Evolutionary conservation across 1,140 invertebrate species (phyloP).

Genomic region (Drosophila pseudoananassae): DNA sequence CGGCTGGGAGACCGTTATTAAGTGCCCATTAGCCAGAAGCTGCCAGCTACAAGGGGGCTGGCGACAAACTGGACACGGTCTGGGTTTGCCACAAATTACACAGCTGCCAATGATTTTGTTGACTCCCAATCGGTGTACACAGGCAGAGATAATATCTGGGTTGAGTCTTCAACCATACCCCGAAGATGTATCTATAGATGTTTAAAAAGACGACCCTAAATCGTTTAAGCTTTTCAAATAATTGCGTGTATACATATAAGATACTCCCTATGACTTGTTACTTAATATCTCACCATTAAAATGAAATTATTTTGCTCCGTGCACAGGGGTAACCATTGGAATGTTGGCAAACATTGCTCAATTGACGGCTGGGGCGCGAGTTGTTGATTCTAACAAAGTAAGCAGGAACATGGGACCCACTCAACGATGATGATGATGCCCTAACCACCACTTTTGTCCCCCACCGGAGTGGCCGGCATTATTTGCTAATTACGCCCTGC

Average conservation of each 20-base stretch:
- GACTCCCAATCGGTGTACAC: constrained; percentile 4
- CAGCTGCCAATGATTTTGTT: constrained; percentile 43
- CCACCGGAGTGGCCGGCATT: constrained; percentile 47
- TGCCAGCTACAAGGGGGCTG: constrained; percentile 7
- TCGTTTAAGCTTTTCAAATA: too few relatives aligned
- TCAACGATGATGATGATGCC: not conserved
- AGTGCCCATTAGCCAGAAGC: constrained; percentile 63
- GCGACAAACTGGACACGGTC: constrained; percentile 50
- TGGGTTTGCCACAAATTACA: constrained; percentile 56
- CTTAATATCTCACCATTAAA: not conserved
- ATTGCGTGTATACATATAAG: too few relatives aligned
- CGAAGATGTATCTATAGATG: too few relatives aligned
- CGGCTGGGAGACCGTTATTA: constrained; percentile 65
- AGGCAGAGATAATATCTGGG: not conserved
- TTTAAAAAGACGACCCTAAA: too few relatives aligned
- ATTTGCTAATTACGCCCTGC: constrained; percentile 81
- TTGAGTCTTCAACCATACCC: not conserved
- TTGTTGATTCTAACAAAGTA: constrained; percentile 63
- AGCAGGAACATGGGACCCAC: constrained; percentile 23
- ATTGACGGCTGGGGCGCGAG: constrained; percentile 65
- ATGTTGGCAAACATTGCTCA: constrained; percentile 72
- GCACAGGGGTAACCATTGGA: constrained; percentile 23
- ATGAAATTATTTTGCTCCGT: not conserved
- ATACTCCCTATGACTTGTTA: not conserved
- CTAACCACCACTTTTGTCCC: not conserved